phyloP scores from a whole-genome alignment of 92 coral and sea anemone species.

The Epizoanthus scotinus region DNA sequence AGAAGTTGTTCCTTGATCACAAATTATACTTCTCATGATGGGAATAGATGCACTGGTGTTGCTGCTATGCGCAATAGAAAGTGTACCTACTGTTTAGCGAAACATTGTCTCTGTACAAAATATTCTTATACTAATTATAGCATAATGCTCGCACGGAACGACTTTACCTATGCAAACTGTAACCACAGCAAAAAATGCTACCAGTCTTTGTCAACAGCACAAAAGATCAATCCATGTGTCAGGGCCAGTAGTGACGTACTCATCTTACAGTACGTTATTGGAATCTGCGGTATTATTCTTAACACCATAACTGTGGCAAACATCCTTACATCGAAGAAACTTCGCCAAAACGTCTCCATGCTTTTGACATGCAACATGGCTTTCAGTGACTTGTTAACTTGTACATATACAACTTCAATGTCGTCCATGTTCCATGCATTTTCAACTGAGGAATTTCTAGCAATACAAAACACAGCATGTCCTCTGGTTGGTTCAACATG shows the following conservation, averaged over 20 bases:
- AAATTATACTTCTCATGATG: neutral
- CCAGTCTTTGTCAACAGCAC: constrained; percentile 15
- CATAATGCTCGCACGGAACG: constrained; percentile 8
- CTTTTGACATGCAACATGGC: constrained; percentile 36
- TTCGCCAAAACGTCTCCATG: constrained; percentile 25
- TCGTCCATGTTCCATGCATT: neutral
- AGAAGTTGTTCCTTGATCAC: constrained; percentile 1
- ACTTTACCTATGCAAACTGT: constrained; percentile 32
- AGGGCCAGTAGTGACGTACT: constrained; percentile 3
- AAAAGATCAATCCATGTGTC: neutral
- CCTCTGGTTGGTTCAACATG: constrained; percentile 16
- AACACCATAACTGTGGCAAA: neutral
- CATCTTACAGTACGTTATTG: constrained; percentile 10
- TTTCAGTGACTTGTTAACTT: constrained; percentile 21
- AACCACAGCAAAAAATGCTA: constrained; percentile 22
- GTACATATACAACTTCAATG: constrained; percentile 5
- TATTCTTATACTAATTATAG: constrained; percentile 10
- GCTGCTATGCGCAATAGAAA: neutral
- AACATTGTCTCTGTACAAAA: constrained; percentile 9
- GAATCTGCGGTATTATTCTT: constrained; percentile 8
- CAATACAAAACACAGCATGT: neutral
- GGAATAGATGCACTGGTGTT: neutral
- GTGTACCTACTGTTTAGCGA: neutral
- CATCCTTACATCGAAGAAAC: constrained; percentile 10
- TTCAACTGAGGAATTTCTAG: neutral